Evolutionary conservation across 2,888 invertebrate species (phyloP).

Genomic region (Saturnia japonica): DNA sequence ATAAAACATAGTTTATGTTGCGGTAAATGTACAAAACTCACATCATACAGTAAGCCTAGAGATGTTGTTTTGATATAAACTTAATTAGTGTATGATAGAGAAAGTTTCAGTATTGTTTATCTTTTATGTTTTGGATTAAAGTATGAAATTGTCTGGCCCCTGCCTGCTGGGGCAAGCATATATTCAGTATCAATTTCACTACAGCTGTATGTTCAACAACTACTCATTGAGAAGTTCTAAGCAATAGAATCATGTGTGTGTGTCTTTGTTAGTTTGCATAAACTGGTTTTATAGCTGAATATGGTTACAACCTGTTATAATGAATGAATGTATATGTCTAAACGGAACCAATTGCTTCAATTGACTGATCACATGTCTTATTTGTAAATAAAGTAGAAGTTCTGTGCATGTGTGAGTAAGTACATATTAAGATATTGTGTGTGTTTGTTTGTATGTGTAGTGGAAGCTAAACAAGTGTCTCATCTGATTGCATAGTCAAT

Average conservation of each 20-base stretch:
- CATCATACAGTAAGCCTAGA: neutral
- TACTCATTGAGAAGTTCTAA: neutral
- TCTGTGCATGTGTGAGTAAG: neutral
- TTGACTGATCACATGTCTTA: slow-evolving; percentile 29
- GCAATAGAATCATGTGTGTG: neutral
- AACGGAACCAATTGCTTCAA: slow-evolving; percentile 37
- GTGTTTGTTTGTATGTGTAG: neutral
- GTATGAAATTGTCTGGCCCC: too few species aligned
- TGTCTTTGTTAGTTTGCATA: neutral
- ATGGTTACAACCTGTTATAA: slow-evolving; percentile 1
- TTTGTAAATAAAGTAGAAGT: neutral
- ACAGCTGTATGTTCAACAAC: too few species aligned
- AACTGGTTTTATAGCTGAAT: slow-evolving; percentile 7
- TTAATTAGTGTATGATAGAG: neutral
- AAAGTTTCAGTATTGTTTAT: neutral
- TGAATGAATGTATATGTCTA: slow-evolving; percentile 6
- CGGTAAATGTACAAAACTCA: neutral
- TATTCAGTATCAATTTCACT: too few species aligned
- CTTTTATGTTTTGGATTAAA: neutral
- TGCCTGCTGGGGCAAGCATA: too few species aligned
- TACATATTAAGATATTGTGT: neutral
- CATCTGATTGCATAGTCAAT: neutral
- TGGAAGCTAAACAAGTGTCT: neutral
- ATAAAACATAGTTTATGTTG: neutral
- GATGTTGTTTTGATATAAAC: neutral